Percentiles rank a stretch among this genome's conserved stretches.
Evolutionary conservation across 2,113 vertebrate species (phyloP).

Genomic region (Phaethon lepturus): DNA sequence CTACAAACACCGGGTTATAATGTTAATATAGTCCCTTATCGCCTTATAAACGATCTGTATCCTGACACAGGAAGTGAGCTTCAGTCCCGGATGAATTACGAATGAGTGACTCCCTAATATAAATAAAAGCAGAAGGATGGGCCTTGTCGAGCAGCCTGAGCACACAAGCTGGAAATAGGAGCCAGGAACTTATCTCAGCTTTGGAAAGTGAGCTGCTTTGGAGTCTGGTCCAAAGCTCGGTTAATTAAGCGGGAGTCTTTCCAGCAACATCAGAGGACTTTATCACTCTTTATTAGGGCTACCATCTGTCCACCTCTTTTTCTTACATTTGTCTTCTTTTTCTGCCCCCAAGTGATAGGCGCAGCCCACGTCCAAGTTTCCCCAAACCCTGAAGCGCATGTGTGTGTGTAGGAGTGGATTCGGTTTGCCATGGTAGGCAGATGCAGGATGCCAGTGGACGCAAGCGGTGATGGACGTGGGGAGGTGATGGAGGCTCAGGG

Average conservation of each 20-base stretch:
- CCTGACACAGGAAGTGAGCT: slow-evolving; percentile 59
- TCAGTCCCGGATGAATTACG: slow-evolving; percentile 15
- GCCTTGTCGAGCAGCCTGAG: background rate
- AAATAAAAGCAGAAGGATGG: slow-evolving; percentile 59
- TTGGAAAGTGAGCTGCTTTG: slow-evolving; percentile 41
- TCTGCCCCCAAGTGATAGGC: background rate
- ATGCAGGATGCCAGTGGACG: background rate
- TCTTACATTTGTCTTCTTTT: background rate
- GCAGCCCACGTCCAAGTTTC: background rate
- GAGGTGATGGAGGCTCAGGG: background rate
- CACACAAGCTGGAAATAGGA: slow-evolving; percentile 20
- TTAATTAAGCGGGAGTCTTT: slow-evolving; percentile 51
- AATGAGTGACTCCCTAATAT: slow-evolving; percentile 31
- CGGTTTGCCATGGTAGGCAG: background rate
- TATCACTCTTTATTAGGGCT: slow-evolving; percentile 59
- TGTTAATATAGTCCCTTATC: slow-evolving; percentile 42
- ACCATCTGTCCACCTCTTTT: slow-evolving; percentile 25
- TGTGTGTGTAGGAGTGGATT: background rate
- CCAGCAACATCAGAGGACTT: slow-evolving; percentile 48
- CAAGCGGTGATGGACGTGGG: background rate
- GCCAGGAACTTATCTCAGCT: slow-evolving; percentile 59
- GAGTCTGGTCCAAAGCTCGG: slow-evolving; percentile 14
- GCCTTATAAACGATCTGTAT: slow-evolving; percentile 21
- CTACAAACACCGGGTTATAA: slow-evolving; percentile 12
- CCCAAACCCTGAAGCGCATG: background rate